Base-by-base conservation (phyloP, 2,113 vertebrate genomes). In the Recurvirostra avosetta region DNA sequence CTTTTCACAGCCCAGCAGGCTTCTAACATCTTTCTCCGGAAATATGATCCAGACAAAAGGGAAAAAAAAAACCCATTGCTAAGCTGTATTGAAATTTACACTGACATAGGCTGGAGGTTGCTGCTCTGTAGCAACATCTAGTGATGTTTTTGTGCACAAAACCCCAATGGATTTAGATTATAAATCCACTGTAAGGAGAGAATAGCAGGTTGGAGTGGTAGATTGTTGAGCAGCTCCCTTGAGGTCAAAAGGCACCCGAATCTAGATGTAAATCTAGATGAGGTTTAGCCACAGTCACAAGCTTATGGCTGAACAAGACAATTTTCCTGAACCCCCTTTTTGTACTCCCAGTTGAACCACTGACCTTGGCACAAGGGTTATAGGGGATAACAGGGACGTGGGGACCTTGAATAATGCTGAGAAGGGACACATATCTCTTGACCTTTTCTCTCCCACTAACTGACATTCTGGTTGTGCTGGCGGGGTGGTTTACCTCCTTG, bases 41-140 rank as follows among this genome's bases (percentile, higher is more conserved):
- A 93, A 96, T 52, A 40, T 1, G 56, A 94, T 74, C 75, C 88
- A 90, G 81, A 47, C 41, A 59, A 56, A 88, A 34, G 15, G 9
- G 53, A 27, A 1, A 3, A 21, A 71, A 70, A 55, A 7, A 38
- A 16, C 15, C 12, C 19, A 2, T 16, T 43, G 23, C 30, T 38
- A 4, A 73, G 3, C 45, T 93, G 71, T 26, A 5, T 2, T 38
- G 63, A 38, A n/a, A 34, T 34, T 25, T 58, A 43, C 27, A 8
- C 8, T 20, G 88, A 5, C 38, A n/a, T 9, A 15, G 55, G 18
- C 32, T 71, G 89, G 47, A 66, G 83, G 26, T 19, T 73, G 13
- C 59, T 79, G 88, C 66, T 70, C 96, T 88, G 71, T 15, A 96
- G 93, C 96, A 95, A 32, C 86, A 94, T 13, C 88, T 90, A 92